Conservation (phyloP, 2,113 vertebrate species). For the Cebidichthys violaceus region DNA sequence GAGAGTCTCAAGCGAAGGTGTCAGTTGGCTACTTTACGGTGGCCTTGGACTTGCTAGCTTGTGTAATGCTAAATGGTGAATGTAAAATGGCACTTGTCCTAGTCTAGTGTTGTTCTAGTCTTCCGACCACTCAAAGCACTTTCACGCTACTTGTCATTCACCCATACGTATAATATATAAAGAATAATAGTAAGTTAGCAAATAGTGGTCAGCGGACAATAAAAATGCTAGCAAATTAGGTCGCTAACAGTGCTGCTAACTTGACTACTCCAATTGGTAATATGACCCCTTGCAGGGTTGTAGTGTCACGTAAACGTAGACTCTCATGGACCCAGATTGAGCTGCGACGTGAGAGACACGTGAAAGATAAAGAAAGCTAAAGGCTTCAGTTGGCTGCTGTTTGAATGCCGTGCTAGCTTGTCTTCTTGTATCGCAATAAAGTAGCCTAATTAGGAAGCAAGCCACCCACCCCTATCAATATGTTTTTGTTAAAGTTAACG, state of each 20-base stretch:
- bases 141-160: too few relatives aligned
- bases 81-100: not conserved
- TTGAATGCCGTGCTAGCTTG: not conserved
- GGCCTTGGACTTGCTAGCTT: not conserved
- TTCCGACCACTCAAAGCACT: not conserved
- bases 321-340: too few relatives aligned
- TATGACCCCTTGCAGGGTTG: too few relatives aligned
- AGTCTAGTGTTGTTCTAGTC: not conserved
- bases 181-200: not conserved
- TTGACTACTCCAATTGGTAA: too few relatives aligned
- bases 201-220: not conserved
- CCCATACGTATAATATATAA: not conserved
- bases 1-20: too few relatives aligned
- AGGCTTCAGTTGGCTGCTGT: not conserved
- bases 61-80: not conserved
- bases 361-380: too few relatives aligned
- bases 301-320: too few relatives aligned
- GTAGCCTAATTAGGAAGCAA: not conserved
- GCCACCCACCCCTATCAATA: not conserved
- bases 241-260: too few relatives aligned
- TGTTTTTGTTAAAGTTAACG: too few relatives aligned
- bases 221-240: too few relatives aligned
- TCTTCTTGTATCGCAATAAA: not conserved
- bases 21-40: too few relatives aligned
- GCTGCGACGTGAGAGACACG: too few relatives aligned